Evolutionary conservation across 2,797 vertebrate species (phyloP).

Genomic region (Galago senegalensis): DNA sequence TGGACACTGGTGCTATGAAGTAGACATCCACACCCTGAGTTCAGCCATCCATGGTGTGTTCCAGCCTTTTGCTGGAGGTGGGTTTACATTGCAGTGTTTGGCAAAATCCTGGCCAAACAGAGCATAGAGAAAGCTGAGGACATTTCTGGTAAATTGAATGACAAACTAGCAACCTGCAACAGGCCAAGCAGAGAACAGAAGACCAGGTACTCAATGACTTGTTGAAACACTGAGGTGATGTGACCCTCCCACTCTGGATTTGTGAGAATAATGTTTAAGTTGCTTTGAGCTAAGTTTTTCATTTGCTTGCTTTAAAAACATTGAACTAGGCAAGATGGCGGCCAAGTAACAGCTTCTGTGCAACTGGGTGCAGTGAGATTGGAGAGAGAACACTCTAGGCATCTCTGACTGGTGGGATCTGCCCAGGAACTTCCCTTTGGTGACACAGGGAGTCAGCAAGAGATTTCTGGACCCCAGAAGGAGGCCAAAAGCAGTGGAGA

Average conservation of each 20-base stretch:
- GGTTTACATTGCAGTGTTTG: neutral
- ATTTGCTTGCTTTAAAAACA: neutral
- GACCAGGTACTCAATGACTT: fast-evolving
- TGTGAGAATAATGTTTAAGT: neutral
- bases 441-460: too few species aligned
- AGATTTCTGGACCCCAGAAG: too few species aligned
- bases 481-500: too few species aligned
- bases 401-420: too few species aligned
- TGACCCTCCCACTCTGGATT: neutral
- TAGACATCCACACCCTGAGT: fast-evolving
- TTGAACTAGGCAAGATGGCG: too few species aligned
- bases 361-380: too few species aligned
- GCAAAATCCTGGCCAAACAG: neutral
- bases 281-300: neutral
- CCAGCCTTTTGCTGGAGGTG: fast-evolving
- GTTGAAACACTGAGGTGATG: fast-evolving
- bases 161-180: neutral
- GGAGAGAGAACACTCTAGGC: too few species aligned
- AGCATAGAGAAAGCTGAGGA: neutral
- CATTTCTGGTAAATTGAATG: too few species aligned
- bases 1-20: fast-evolving
- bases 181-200: neutral
- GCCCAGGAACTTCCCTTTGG: too few species aligned
- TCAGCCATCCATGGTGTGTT: neutral
- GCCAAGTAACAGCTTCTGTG: too few species aligned